Base-by-base conservation (phyloP, 2,888 invertebrate species). In the Drosophila setosimentum region DNA sequence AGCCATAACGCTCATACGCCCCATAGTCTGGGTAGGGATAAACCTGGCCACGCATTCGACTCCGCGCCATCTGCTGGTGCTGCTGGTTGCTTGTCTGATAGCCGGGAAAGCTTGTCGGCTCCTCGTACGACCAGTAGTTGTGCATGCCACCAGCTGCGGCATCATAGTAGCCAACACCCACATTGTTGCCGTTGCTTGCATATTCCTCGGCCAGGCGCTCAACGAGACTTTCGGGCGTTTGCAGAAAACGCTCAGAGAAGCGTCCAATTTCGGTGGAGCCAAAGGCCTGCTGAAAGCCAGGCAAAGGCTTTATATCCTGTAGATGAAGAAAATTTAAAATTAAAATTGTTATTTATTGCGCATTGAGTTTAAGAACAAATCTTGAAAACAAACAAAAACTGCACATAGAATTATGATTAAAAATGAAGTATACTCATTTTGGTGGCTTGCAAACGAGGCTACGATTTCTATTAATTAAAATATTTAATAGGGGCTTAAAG, bases 251-350 rank as follows among this genome's bases (percentile, higher is more conserved):
- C 89, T 96, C 96, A 8, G 96, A 96, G 85, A 97, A 97, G 77
- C 96, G 95, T n/a, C 97, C 97, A 78, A 97, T 96, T 93, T 97
- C 97, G 30, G 97, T 97, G 33, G 97, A 96, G 32, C 97, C 97
- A 91, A 97, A 97, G 1, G 97, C 97, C 93, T 97, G 97, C 91
- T 97, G 96, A 91, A 97, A 97, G 53, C 96, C 97, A 8, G 97
- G 97, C 69, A 97, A 92, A 8, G 96, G 96, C 64, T 92, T 92
- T 11, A 92, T 91, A 54, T 93, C 91, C 93, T 92, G 67, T 5
- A 54, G 61, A 32, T 6, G 35, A 32, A 48, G 30, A 27, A 16
- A 18, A 10, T 24, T 7, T 2, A 18, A 5, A 45, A 29, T 42
- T 1, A 6, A 13, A 21, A 42, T 42, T 6, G 0, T 40, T 40